Evolutionary conservation across 2,888 invertebrate species (phyloP).

Genomic region (Synergus laeviventris): DNA sequence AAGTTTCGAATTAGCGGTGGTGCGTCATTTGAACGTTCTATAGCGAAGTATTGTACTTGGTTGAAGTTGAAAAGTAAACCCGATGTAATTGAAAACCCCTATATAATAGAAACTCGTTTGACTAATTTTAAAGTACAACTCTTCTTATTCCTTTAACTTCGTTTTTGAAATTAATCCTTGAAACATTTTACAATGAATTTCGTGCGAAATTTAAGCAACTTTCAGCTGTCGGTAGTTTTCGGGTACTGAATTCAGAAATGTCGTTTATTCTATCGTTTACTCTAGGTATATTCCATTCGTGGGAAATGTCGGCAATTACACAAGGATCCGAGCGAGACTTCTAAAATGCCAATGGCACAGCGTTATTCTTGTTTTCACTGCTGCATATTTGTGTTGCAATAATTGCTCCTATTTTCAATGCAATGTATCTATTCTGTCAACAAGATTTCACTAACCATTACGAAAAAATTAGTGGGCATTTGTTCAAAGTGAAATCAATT

Average conservation of each 20-base stretch:
- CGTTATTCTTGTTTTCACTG: slow-evolving; percentile 35
- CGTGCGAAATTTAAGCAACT: slow-evolving; percentile 26
- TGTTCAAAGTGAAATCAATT: too few species aligned
- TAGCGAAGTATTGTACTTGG: slow-evolving; percentile 10
- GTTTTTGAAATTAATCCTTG: slow-evolving; percentile 16
- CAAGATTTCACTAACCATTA: neutral
- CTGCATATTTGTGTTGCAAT: slow-evolving; percentile 1
- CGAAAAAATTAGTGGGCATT: too few species aligned
- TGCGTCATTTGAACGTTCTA: neutral
- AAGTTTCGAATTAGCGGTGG: neutral
- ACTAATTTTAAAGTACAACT: slow-evolving; percentile 23
- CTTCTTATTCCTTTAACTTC: neutral
- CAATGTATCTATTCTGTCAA: slow-evolving; percentile 16
- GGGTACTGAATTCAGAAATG: slow-evolving; percentile 28
- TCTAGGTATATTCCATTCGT: slow-evolving; percentile 16
- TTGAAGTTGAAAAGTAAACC: slow-evolving; percentile 18
- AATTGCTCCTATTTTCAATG: slow-evolving; percentile 13
- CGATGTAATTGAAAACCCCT: neutral
- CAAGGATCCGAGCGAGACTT: slow-evolving; percentile 31
- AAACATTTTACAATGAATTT: slow-evolving; percentile 29
- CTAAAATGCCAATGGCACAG: slow-evolving; percentile 28
- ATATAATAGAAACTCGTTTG: slow-evolving; percentile 20
- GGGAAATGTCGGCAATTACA: slow-evolving; percentile 38
- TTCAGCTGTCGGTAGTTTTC: slow-evolving; percentile 26
- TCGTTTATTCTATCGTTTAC: slow-evolving; percentile 13